Base-by-base conservation (phyloP, 2,113 vertebrate genomes). In the Percina caprodes region DNA sequence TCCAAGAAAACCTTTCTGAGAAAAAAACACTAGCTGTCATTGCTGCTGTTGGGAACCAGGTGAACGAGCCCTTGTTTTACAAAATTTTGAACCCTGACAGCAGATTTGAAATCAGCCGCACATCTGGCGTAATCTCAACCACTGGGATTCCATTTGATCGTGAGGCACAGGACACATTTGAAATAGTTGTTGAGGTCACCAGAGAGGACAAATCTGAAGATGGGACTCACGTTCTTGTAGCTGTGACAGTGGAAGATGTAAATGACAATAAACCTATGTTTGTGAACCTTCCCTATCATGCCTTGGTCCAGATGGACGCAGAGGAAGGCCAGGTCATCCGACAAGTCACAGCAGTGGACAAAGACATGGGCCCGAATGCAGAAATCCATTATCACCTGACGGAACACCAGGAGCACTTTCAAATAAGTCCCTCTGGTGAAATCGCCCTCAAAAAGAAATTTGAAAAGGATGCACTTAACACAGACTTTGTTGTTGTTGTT, bases 191-290 rank as follows among this genome's bases (percentile, higher is more conserved):
- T 4, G 97, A 99, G 93, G 97, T 99, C 83, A 97, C 94, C 0
- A 95, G 88, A 80, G 96, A 98, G 77, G 95, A 95, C 42, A 93
- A 90, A 68, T 93, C 95, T 13, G 94, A 95, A 1, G 92, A 96
- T 1, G 90, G 94, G 61, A 96, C 97, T 79, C 98, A 98, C 1
- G 84, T 98, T 59, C 86, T 99, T 0, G 96, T 98, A 39, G 97
- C 94, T 63, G 94, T 99, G 84, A 92, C 82, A 0, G 89, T 99
- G 1, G 96, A 99, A 83, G 98, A 99, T 59, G 84, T 95, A 58
- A 99, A 99, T 33, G 98, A 99, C 90, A 99, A 99, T 0, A 89
- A 90, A 3, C 98, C 98, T 0, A 94, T 97, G 92, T 99, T 99
- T 86, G 94, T 99, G 75, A 97, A 96, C 89, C 95, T 99, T 81